Conservation (phyloP, 1,140 invertebrate genomes). For the Nasonia giraulti region DNA sequence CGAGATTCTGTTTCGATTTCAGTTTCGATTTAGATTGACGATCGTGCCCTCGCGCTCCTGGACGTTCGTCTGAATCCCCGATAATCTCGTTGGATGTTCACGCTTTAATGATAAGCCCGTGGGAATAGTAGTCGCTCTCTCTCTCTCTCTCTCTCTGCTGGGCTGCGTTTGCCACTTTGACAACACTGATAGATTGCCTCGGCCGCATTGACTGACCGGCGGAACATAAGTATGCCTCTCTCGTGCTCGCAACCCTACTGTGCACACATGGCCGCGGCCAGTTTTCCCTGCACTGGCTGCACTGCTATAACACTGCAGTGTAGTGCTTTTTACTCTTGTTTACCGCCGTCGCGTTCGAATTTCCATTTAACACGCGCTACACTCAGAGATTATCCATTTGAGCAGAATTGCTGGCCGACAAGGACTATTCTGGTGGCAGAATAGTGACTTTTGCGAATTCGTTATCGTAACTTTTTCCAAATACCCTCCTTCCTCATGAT, state of each 20-base stretch:
- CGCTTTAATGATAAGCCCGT: constrained; percentile 52
- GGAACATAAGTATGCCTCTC: constrained; percentile 38
- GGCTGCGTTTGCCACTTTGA: constrained; percentile 49
- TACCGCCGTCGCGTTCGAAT: neutral
- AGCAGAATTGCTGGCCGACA: neutral
- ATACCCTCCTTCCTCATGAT: too few species aligned
- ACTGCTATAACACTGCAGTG: too few species aligned
- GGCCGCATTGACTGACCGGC: constrained; percentile 52
- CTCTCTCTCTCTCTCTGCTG: constrained; percentile 7
- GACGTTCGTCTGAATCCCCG: constrained; percentile 33
- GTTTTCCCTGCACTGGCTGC: too few species aligned
- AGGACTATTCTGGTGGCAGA: neutral
- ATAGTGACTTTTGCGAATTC: too few species aligned
- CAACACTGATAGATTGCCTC: constrained; percentile 55
- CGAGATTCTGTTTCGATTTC: constrained; percentile 42
- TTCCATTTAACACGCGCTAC: neutral
- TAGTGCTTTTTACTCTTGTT: neutral
- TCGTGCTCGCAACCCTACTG: neutral
- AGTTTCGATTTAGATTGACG: constrained; percentile 48
- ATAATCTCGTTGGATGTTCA: constrained; percentile 53
- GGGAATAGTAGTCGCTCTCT: constrained; percentile 49
- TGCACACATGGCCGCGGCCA: too few species aligned
- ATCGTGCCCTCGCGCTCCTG: neutral
- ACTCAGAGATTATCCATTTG: neutral
- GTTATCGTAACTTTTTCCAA: too few species aligned